Evolutionary conservation across 1,140 invertebrate genomes (phyloP), one percentile per base, ranked within the genome.

Genomic region (Sarcophaga bullata): DNA sequence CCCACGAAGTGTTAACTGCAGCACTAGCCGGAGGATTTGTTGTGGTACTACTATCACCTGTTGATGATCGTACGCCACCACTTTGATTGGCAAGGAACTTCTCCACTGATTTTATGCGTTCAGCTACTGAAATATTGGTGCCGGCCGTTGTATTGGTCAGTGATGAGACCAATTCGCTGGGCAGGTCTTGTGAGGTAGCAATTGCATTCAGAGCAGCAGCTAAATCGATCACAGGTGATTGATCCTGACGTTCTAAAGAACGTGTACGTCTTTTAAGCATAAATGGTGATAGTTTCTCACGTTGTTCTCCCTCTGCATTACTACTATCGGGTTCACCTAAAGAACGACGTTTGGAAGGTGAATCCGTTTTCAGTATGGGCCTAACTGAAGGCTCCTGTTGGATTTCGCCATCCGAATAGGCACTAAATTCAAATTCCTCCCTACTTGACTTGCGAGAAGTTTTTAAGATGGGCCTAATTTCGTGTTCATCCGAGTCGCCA

Each of bases 381-480:
- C 84, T 84, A 83, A 87, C 84, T 19, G 15, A 6, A 48, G 75
- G 83, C 80, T 68, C 37, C n/a, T 62, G 73, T 62, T 78, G 52
- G 8, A 25, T 47, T 58, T 83, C 82, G 75, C 82, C 81, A 80
- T 84, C 47, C 58, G 84, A 17, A 84, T 46, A 73, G 25, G 25
- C 83, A 83, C 83, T 83, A 47, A 87, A 48, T 75, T 88, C 88
- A 62, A 89, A 89, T 82, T 89, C 89, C 81, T 90, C 89, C 47
- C 89, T 86, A 6, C 93, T 94, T 81, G 92, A 91, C 84, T 93
- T 94, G 84, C 93, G 92, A 0, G 93, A 93, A 25, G 92, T 93
- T 89, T 97, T 97, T 0, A 97, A 90, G 83, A 97, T 97, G 13
- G 96, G 95, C 19, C 88, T 87, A 68, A 90, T 90, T 83, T 93